Evolutionary conservation across 1,140 invertebrate species (phyloP), one percentile per base, ranked within the genome.

Genomic region (Ctenoplectra terminalis): DNA sequence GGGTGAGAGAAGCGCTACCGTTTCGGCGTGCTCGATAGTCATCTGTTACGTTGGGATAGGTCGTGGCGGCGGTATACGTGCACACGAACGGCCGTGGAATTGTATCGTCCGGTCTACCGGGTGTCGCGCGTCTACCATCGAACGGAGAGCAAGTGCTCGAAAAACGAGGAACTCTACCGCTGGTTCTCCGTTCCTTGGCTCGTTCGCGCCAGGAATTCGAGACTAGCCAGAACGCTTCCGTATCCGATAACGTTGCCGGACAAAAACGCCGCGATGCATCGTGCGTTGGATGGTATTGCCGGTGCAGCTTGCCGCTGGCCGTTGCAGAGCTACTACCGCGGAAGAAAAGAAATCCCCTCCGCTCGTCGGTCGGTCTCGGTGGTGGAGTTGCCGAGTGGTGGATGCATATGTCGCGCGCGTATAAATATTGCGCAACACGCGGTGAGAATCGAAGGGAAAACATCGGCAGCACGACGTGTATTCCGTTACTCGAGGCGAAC

Each of bases 21-120:
- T 88, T 89, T 88, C 83, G 79, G 73, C 67, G 82, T 82, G 81
- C 79, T 85, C 87, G 87, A 90, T 90, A 90, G 86, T 89, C 86
- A 88, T 90, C 89, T 87, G 89, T 88, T 90, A 82, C 83, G 86
- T 91, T 91, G 89, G 74, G 88, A 90, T 91, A 91, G 90, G 90
- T 91, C 90, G 81, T 26, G 74, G 74, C 52, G 77, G 50, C 73
- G 80, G 71, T 82, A 40, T 40, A 74, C 67, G 69, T 81, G 82
- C 81, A 81, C 87, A 86, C 83, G 81, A 81, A 89, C 69, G 71
- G 73, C 77, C 76, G 82, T 82, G 83, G 88, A 90, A 91, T 90
- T 91, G 90, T 85, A 90, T 91, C 89, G 88, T 87, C 76, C 87
- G 78, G 61, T 89, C 63, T 90, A 90, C 83, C 86, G 87, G 89